These are phyloP conservation scores for Euborellia annulipes DNA, from an alignment of 1,140 invertebrate species.

Conservation along the genomic window DNA sequence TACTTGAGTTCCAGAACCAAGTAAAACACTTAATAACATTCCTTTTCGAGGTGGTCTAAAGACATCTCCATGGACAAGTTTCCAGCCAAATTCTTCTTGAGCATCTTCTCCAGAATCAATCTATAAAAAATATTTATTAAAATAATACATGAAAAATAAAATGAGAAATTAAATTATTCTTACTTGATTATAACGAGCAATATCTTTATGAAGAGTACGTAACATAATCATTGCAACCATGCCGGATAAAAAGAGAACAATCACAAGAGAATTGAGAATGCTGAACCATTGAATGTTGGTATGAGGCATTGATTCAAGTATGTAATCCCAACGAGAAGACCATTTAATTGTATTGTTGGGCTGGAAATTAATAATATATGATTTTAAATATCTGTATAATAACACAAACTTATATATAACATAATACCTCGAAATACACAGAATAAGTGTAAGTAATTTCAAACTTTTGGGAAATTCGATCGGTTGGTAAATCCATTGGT, in stretches of 20 bases:
- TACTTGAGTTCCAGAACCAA: constrained; percentile 91
- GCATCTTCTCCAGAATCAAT: constrained; percentile 93
- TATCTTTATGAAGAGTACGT: constrained; percentile 94
- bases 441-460: constrained; percentile 76
- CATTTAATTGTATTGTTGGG: constrained; percentile 81
- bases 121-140: constrained; percentile 30
- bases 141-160: background rate
- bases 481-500: constrained; percentile 51
- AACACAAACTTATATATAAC: too few relatives aligned
- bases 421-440: constrained; percentile 58
- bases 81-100: constrained; percentile 99
- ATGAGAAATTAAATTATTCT: constrained; percentile 14
- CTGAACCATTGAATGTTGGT: constrained; percentile 99
- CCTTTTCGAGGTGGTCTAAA: constrained; percentile 91
- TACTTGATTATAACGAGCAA: constrained; percentile 92
- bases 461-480: constrained; percentile 35
- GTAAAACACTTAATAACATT: constrained; percentile 87
- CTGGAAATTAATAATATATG: too few relatives aligned
- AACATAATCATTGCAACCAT: constrained; percentile 99
- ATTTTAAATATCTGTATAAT: constrained; percentile 1
- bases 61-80: constrained; percentile 90
- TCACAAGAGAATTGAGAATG: constrained; percentile 78
- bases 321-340: constrained; percentile 99
- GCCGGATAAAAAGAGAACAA: constrained; percentile 79
- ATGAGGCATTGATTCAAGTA: constrained; percentile 93